Percentiles rank a stretch among this genome's conserved stretches.
These are phyloP conservation scores for Schmidtea mediterranea DNA, from an alignment of 1,140 invertebrate genomes.

Conservation along the genomic window DNA sequence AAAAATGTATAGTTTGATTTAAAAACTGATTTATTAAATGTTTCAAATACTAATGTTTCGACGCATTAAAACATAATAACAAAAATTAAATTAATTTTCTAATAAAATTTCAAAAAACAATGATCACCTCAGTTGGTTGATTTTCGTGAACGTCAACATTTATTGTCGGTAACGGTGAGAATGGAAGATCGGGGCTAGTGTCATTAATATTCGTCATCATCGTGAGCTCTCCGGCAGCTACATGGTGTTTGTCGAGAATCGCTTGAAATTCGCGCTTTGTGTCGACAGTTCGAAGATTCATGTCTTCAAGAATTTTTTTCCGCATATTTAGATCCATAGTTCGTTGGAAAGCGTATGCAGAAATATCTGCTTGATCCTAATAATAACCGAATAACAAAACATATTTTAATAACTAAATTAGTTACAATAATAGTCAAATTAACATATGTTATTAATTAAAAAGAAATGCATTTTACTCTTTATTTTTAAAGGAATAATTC, in stretches of 20 bases:
- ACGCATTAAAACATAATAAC: background rate
- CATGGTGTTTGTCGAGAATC: constrained; percentile 1
- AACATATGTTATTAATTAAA: too few relatives aligned
- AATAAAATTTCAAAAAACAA: background rate
- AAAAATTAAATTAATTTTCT: background rate
- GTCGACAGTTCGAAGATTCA: constrained; percentile 20
- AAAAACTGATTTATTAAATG: too few relatives aligned
- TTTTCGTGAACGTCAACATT: background rate
- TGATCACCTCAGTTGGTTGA: background rate
- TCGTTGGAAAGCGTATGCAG: constrained; percentile 77
- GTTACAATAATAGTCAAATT: too few relatives aligned
- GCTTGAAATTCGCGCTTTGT: background rate
- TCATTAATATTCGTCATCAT: background rate
- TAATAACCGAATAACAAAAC: constrained; percentile 8
- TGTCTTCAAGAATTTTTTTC: constrained; percentile 67
- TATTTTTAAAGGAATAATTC: too few relatives aligned
- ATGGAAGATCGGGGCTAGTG: background rate
- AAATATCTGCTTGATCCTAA: constrained; percentile 66
- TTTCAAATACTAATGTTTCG: too few relatives aligned
- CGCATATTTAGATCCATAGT: constrained; percentile 88
- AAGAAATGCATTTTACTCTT: too few relatives aligned
- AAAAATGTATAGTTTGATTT: too few relatives aligned
- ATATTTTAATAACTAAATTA: background rate
- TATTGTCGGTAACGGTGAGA: too few relatives aligned
- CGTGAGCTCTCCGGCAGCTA: background rate